Percentiles rank a stretch among this genome's conserved stretches.
Evolutionary conservation across 2,113 vertebrate genomes (phyloP).

Genomic region (Entelurus aequoreus): DNA sequence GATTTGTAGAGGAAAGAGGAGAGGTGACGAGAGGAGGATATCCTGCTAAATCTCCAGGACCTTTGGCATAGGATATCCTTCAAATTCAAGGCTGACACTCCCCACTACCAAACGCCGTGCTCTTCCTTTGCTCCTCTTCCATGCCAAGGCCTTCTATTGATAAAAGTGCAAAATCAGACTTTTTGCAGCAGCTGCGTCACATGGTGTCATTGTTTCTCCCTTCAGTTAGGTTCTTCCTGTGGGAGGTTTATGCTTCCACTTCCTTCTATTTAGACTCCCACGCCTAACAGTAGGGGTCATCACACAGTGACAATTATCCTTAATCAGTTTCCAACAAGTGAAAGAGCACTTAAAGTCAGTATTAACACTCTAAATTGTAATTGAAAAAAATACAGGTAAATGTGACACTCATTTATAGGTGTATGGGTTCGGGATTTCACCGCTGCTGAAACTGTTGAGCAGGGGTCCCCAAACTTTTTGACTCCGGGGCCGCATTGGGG

Average conservation of each 20-base stretch:
- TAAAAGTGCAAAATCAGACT: constrained; percentile 9
- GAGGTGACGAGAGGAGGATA: constrained; percentile 48
- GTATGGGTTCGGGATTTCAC: no score
- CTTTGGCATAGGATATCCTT: constrained; percentile 64
- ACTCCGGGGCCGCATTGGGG: no score
- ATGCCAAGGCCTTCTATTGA: constrained; percentile 29
- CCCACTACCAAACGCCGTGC: constrained; percentile 32
- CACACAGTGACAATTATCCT: constrained; percentile 4
- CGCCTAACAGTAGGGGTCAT: constrained; percentile 1
- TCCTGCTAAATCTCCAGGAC: constrained; percentile 49
- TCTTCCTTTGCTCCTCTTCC: constrained; percentile 23
- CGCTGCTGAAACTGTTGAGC: no score
- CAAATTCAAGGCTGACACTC: constrained; percentile 27
- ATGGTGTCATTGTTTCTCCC: constrained; percentile 18
- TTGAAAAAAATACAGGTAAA: no score
- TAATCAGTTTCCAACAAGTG: constrained; percentile 7
- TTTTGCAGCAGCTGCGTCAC: constrained; percentile 12
- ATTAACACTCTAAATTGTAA: no score
- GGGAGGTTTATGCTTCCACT: constrained; percentile 15
- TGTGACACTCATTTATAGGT: no score
- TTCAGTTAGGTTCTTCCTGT: background rate
- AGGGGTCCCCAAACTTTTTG: no score
- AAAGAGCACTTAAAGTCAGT: background rate
- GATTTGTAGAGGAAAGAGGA: constrained; percentile 6
- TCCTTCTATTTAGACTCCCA: constrained; percentile 8